Base-by-base conservation (phyloP, 1,140 invertebrate species). In the Ylistrum balloti region DNA sequence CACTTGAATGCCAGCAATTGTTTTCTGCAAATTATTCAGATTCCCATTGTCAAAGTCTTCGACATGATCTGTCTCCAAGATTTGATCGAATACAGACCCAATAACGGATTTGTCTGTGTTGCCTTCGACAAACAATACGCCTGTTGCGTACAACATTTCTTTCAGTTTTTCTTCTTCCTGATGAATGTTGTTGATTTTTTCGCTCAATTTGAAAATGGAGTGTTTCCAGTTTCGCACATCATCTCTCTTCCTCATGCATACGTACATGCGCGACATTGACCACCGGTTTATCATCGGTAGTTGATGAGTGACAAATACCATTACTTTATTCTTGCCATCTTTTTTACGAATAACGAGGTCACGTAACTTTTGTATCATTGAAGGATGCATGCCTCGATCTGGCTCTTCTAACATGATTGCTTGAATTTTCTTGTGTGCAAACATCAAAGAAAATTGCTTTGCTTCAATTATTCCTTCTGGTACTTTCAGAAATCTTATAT, bases 401-500 rank as follows among this genome's bases (percentile, higher is more conserved):
- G 89, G 87, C 32, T 91, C 91, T 33, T 91, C 91, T 13, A 88
- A 74, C 33, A 33, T 34, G 22, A 91, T 1, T 13, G 91, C 88
- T 17, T 85, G 34, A 33, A 86, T 85, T 85, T 90, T 35, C 34
- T 33, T 90, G 34, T 90, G 87, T 28, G 91, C 33, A n/a, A 91
- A 38, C 34, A 91, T 33, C 38, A 91, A 74, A 7, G 91, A 56
- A 10, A 90, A 32, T n/a, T 90, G 87, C 85, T 88, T 89, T 32
- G 89, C 89, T 34, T 90, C 91, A 32, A 91, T 33, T 17, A 90
- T 56, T n/a, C 91, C 91, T 86, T 91, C 89, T 56, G 89, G 91
- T 35, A 45, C 35, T 86, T 91, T 91, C 7, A 91, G 33, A 32
- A 90, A 41, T 45, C 1, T 11, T 10, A 56, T n/a, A 5, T 10